A percentile compares a stretch with the other conserved stretches of the same genome.
phyloP scores from a whole-genome alignment of 2,797 vertebrate genomes.

The Yasuhikotakia modesta region DNA sequence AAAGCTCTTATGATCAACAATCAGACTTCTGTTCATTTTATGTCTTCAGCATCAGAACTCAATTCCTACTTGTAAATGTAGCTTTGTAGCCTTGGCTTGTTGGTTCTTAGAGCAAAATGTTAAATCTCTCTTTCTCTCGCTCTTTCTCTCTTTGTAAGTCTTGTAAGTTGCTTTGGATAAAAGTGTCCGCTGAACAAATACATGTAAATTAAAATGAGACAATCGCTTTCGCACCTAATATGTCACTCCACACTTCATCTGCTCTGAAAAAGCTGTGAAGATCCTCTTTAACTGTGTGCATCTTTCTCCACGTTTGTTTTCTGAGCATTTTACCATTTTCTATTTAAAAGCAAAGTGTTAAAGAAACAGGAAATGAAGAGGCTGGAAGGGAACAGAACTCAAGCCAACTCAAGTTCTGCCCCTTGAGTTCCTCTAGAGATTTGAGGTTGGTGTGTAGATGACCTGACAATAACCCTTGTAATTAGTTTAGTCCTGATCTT shows the following conservation, averaged over 20 bases:
- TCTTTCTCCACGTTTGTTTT: not conserved
- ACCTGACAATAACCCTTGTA: constrained; percentile 53
- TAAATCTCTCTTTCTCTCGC: no score
- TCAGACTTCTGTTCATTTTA: no score
- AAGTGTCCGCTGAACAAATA: no score
- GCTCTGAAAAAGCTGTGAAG: not conserved
- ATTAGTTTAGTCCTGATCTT: constrained; percentile 53
- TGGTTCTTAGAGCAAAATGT: no score
- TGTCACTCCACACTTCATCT: not conserved
- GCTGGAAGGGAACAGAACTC: not conserved
- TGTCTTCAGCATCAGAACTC: no score
- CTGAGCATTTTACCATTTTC: not conserved
- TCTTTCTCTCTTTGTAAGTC: no score
- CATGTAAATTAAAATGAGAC: not conserved
- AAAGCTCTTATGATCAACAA: no score
- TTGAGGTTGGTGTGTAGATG: constrained; percentile 15
- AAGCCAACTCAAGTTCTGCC: constrained; percentile 13
- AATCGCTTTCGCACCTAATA: not conserved
- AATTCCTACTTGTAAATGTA: no score
- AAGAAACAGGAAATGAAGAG: not conserved
- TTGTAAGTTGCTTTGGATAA: no score
- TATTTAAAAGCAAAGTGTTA: not conserved
- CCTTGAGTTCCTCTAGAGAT: constrained; percentile 1
- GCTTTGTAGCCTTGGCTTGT: no score
- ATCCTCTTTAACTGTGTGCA: constrained; percentile 11